phyloP scores from a whole-genome alignment of 2,797 vertebrate genomes.

The Micrastur ruficollis region DNA sequence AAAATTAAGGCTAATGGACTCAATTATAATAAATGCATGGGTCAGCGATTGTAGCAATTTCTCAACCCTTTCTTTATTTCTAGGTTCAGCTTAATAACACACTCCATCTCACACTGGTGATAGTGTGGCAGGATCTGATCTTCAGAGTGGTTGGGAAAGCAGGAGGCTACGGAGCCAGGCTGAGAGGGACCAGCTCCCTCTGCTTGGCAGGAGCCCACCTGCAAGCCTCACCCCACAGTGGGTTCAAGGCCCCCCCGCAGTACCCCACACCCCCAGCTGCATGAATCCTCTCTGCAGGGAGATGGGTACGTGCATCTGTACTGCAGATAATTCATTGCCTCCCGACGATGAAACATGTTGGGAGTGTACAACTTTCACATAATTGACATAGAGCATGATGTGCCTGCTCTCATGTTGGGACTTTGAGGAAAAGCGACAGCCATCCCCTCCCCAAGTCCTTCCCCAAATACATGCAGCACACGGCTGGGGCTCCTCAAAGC shows the following conservation, averaged over 20 bases:
- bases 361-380: neutral
- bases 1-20: conserved; percentile 64
- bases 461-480: accelerated
- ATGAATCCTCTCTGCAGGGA: neutral
- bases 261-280: neutral
- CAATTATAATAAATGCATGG: conserved; percentile 67
- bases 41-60: conserved; percentile 56
- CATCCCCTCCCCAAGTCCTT: neutral
- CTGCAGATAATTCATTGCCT: neutral
- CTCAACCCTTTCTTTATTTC: conserved; percentile 46
- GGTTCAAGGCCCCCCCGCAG: neutral
- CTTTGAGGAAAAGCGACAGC: neutral
- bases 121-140: neutral
- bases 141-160: neutral
- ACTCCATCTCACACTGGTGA: neutral
- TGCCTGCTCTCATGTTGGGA: neutral
- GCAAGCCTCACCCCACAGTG: neutral
- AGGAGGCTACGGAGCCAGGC: neutral
- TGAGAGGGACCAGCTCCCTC: neutral
- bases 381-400: neutral
- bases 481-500: accelerated
- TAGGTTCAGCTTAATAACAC: conserved; percentile 41
- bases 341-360: accelerated
- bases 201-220: neutral
- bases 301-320: no score